Conservation (phyloP, 2,113 vertebrate genomes). For the Oreocharis arfaki region DNA sequence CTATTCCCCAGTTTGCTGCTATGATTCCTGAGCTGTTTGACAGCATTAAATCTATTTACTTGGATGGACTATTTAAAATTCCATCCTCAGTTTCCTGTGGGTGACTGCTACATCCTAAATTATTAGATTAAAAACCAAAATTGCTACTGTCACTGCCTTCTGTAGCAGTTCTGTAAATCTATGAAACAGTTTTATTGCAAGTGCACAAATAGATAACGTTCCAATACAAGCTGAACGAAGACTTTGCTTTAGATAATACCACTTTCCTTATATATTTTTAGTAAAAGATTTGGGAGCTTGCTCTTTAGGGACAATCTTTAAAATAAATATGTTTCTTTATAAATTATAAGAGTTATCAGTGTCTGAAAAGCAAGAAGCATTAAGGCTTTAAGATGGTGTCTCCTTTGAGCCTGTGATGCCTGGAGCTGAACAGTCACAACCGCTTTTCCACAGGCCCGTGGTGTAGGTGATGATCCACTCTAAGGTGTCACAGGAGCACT, state of each 20-base stretch:
- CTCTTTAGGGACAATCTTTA: neutral
- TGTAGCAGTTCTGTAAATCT: neutral
- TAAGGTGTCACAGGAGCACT: rapidly evolving
- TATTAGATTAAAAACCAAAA: neutral
- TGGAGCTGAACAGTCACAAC: rapidly evolving
- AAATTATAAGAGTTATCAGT: rapidly evolving
- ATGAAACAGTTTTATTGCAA: neutral
- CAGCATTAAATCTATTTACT: neutral
- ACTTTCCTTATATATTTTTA: neutral
- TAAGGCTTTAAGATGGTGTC: rapidly evolving
- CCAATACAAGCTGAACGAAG: neutral
- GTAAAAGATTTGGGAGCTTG: neutral
- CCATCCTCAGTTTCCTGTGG: neutral
- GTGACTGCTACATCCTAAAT: neutral
- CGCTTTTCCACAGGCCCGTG: rapidly evolving
- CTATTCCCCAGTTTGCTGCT: neutral
- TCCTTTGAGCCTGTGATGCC: rapidly evolving
- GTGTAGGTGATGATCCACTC: neutral
- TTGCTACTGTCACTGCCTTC: neutral
- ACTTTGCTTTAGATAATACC: neutral
- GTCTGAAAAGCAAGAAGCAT: neutral
- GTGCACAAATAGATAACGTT: neutral
- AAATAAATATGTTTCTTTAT: neutral
- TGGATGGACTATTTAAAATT: neutral
- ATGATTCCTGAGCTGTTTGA: neutral